phyloP scores from a whole-genome alignment of 2,113 vertebrate genomes.

The Choloepus hoffmanni region DNA sequence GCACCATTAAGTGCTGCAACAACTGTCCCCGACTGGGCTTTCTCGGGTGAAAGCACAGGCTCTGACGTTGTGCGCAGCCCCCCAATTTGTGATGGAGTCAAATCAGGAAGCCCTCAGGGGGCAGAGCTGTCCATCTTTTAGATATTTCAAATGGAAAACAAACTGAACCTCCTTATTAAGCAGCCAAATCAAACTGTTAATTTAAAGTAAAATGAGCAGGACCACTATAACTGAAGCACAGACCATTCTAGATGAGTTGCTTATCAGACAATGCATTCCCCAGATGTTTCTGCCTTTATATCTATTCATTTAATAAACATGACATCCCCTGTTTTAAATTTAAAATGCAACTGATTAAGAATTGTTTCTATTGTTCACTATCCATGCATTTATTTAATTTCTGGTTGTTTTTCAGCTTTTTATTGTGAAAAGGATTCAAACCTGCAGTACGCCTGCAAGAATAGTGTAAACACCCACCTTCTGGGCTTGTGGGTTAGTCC shows the following conservation, averaged over 20 bases:
- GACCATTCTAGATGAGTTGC: not conserved
- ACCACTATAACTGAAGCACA: not conserved
- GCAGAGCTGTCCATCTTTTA: not conserved
- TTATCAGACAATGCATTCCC: not conserved
- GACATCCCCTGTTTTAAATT: not conserved
- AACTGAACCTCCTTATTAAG: not conserved
- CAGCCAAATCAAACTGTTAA: not conserved
- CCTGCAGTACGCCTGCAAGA: not conserved
- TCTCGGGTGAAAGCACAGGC: not conserved
- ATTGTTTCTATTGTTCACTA: not conserved
- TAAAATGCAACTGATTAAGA: not conserved
- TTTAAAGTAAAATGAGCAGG: not conserved
- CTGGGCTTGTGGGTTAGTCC: not conserved
- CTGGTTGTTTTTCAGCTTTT: not conserved
- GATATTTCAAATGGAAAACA: not conserved
- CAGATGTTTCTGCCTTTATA: not conserved
- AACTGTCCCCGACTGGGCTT: rapidly evolving
- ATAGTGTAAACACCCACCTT: rapidly evolving
- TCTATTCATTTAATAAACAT: not conserved
- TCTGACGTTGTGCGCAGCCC: not conserved
- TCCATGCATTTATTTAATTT: not conserved
- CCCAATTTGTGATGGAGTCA: rapidly evolving
- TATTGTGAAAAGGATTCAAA: not conserved
- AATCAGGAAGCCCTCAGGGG: not conserved
- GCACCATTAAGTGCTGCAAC: not conserved